Evolutionary conservation across 2,888 invertebrate genomes (phyloP).

Genomic region (Therioaphis trifolii): DNA sequence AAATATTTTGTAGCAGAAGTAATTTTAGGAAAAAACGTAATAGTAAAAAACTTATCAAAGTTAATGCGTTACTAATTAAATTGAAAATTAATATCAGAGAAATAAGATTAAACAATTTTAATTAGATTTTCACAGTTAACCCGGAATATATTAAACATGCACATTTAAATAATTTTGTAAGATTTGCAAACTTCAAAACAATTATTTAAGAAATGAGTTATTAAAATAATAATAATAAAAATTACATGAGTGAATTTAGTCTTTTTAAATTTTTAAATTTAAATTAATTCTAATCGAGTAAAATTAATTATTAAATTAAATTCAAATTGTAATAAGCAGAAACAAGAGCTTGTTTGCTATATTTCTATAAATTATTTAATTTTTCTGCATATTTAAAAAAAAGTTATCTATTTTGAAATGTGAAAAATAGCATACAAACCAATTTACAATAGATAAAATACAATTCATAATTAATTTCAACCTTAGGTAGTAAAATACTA

Average conservation of each 20-base stretch:
- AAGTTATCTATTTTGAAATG: neutral
- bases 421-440: too few species aligned
- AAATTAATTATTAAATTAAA: neutral
- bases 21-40: too few species aligned
- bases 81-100: neutral
- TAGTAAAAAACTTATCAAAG: too few species aligned
- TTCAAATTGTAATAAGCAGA: neutral
- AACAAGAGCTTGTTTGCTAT: neutral
- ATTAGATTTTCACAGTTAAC: neutral
- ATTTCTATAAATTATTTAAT: too few species aligned
- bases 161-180: neutral
- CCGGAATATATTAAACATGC: neutral
- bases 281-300: neutral
- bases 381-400: too few species aligned
- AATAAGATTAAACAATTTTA: neutral
- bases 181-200: neutral
- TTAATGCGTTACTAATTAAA: too few species aligned
- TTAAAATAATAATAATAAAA: neutral
- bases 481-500: too few species aligned
- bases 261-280: neutral
- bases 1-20: too few species aligned
- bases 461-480: too few species aligned
- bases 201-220: neutral
- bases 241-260: neutral
- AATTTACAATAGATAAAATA: neutral